A percentile compares a stretch with the other conserved stretches of the same genome.
Evolutionary conservation across 2,888 invertebrate genomes (phyloP).

Genomic region (Sisyra nigra): DNA sequence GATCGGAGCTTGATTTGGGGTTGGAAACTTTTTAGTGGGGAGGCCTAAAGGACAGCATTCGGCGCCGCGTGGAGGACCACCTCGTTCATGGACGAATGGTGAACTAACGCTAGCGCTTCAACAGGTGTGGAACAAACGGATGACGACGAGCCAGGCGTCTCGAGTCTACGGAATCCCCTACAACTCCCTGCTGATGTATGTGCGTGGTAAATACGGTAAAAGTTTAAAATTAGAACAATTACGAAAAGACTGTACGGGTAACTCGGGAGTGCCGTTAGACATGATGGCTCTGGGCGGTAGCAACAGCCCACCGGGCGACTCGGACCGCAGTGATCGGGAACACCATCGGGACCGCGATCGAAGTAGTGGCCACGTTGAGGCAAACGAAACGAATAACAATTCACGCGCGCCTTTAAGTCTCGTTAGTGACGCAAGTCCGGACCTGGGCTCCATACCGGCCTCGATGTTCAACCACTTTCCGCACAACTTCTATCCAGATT

Average conservation of each 20-base stretch:
- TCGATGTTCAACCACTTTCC: conserved; percentile 62
- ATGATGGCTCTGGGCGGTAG: conserved; percentile 41
- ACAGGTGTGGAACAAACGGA: conserved; percentile 91
- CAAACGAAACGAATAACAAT: background rate
- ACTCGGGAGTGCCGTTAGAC: conserved; percentile 43
- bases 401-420: conserved; percentile 35
- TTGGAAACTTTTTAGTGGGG: no score
- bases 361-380: background rate
- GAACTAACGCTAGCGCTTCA: conserved; percentile 80
- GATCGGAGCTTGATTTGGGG: no score
- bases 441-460: conserved; percentile 41
- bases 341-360: conserved; percentile 27
- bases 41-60: conserved; percentile 84
- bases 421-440: conserved; percentile 48
- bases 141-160: conserved; percentile 86
- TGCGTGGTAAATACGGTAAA: conserved; percentile 85
- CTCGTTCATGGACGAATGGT: conserved; percentile 83
- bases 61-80: conserved; percentile 79
- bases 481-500: conserved; percentile 72
- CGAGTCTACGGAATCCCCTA: conserved; percentile 86
- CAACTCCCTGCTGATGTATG: conserved; percentile 83
- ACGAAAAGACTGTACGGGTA: conserved; percentile 75
- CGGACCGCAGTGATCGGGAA: conserved; percentile 24
- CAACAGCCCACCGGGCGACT: conserved; percentile 35
- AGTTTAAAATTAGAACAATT: conserved; percentile 76